Evolutionary conservation across 2,797 vertebrate genomes (phyloP).

Genomic region (Gallinago stenura): DNA sequence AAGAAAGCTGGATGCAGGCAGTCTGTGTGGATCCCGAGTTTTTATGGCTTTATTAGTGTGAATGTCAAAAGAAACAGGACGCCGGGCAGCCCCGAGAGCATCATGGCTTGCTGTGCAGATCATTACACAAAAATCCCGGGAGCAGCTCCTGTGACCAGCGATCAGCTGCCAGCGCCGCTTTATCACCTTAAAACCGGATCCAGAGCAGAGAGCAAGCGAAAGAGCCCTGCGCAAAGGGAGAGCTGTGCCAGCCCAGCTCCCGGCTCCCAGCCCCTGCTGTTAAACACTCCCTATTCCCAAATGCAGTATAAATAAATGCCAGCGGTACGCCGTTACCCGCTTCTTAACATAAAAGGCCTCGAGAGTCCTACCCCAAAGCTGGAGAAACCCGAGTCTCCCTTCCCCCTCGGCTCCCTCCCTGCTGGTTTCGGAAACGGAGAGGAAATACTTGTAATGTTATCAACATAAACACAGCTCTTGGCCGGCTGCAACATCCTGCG

Average conservation of each 20-base stretch:
- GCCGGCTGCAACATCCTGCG: slow-evolving; percentile 63
- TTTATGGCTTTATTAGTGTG: neutral
- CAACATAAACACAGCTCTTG: slow-evolving; percentile 67
- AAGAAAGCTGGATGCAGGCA: neutral
- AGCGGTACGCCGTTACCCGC: rapidly evolving
- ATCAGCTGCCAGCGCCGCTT: neutral
- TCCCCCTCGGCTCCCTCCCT: slow-evolving; percentile 51
- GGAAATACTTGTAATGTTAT: slow-evolving; percentile 73
- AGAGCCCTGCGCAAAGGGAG: neutral
- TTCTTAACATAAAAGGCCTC: slow-evolving; percentile 3
- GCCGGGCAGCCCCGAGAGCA: neutral
- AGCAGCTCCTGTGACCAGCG: neutral
- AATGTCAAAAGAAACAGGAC: neutral
- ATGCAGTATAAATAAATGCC: neutral
- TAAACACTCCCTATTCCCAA: neutral
- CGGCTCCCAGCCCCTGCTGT: neutral
- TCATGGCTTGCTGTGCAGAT: neutral
- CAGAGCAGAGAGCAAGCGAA: neutral
- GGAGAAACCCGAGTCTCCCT: slow-evolving; percentile 29
- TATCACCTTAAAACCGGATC: neutral
- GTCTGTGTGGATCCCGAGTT: neutral
- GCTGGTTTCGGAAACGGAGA: slow-evolving; percentile 50
- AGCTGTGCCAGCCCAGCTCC: neutral
- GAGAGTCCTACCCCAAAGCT: neutral
- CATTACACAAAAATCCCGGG: neutral